These are phyloP conservation scores for Natator depressus DNA, from an alignment of 2,113 vertebrate genomes.

Conservation along the genomic window DNA sequence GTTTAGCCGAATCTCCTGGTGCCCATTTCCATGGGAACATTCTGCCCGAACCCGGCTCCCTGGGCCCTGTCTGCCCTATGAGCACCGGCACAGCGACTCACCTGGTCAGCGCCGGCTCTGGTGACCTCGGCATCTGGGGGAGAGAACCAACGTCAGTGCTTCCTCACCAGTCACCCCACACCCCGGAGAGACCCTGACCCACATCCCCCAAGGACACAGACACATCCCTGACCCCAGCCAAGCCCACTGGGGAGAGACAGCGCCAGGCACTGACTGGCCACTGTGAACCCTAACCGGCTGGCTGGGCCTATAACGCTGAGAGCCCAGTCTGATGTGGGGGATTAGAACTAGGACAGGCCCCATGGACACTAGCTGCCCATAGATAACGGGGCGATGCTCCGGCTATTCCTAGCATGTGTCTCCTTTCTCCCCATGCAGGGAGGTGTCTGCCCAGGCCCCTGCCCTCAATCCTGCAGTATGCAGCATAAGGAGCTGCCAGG, in stretches of 20 bases:
- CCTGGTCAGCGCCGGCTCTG: background rate
- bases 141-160: background rate
- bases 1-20: background rate
- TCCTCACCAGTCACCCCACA: background rate
- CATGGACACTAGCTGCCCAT: background rate
- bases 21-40: background rate
- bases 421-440: background rate
- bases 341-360: background rate
- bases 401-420: background rate
- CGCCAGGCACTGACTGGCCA: background rate
- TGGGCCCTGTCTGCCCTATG: background rate
- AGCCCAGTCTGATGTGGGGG: no score
- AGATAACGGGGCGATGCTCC: background rate
- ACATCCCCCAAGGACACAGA: background rate
- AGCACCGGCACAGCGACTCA: rapidly evolving
- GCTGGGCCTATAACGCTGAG: background rate
- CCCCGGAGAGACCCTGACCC: background rate
- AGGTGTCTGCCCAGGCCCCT: background rate
- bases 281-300: background rate
- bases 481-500: background rate
- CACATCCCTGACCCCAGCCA: no score
- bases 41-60: background rate
- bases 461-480: background rate
- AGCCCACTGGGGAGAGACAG: background rate
- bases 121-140: background rate